Evolutionary conservation across 2,113 vertebrate genomes (phyloP).

Genomic region (Perognathus longimembris): DNA sequence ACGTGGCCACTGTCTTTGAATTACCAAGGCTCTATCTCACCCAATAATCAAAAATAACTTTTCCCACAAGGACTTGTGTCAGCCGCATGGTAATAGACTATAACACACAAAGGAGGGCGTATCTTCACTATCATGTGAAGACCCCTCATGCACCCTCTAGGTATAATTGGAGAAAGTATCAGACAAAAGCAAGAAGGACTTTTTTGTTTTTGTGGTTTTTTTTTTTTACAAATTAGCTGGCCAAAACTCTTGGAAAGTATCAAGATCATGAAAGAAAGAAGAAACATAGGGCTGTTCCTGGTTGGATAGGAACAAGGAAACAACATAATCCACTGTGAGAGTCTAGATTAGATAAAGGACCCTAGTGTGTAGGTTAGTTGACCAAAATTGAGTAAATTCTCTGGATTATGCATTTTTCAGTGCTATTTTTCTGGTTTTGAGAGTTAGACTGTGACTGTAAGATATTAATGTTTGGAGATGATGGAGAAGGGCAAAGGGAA

Average conservation of each 20-base stretch:
- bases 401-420: neutral
- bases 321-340: too few relatives aligned
- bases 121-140: fast-evolving
- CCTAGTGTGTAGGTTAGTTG: neutral
- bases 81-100: too few relatives aligned
- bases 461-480: neutral
- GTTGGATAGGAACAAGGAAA: neutral
- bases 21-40: neutral
- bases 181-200: neutral
- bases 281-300: neutral
- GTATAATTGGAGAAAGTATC: neutral
- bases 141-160: neutral
- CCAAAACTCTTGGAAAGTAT: neutral
- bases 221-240: neutral
- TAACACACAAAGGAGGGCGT: fast-evolving
- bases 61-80: neutral
- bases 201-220: too few relatives aligned
- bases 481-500: neutral
- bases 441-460: neutral
- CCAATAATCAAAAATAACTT: neutral
- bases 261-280: neutral
- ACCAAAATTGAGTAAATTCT: too few relatives aligned
- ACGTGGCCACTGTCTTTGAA: neutral
- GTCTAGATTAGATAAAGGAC: neutral
- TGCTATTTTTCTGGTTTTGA: neutral